Conservation (phyloP, 2,797 vertebrate genomes). For the Hozukius guyotensis region DNA sequence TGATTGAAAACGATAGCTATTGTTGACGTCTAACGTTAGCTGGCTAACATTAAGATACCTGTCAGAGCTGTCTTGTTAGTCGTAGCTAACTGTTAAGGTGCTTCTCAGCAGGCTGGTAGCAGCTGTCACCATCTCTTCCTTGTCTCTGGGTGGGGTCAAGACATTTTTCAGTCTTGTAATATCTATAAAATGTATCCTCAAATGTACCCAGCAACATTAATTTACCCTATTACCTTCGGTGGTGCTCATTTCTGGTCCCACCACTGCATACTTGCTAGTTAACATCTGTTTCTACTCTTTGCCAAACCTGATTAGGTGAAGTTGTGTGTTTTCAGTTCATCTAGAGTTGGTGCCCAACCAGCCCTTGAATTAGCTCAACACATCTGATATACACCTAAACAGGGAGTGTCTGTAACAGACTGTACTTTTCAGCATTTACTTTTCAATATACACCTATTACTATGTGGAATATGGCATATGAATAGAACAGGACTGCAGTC, state of each 20-base stretch:
- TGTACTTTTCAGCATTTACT: not conserved
- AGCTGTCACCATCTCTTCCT: not conserved
- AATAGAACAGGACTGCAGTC: no score
- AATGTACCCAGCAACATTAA: not conserved
- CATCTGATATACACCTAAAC: not conserved
- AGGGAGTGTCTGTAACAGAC: not conserved
- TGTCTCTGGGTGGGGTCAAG: conserved; percentile 33
- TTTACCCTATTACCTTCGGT: not conserved
- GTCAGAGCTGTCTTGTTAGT: not conserved
- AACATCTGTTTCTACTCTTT: not conserved
- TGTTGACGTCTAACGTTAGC: not conserved
- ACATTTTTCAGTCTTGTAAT: not conserved
- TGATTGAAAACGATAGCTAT: not conserved
- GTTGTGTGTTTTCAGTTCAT: not conserved
- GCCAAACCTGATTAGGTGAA: not conserved
- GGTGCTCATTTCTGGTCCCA: not conserved
- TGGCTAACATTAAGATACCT: not conserved
- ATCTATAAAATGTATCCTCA: not conserved
- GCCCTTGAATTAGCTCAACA: not conserved
- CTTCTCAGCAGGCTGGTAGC: not conserved
- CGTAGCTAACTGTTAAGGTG: not conserved
- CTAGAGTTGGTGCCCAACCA: not conserved
- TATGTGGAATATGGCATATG: no score
- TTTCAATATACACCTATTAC: not conserved
- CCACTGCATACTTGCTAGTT: not conserved